Evolutionary conservation across 2,113 vertebrate genomes (phyloP).

Genomic region (Monopterus albus): DNA sequence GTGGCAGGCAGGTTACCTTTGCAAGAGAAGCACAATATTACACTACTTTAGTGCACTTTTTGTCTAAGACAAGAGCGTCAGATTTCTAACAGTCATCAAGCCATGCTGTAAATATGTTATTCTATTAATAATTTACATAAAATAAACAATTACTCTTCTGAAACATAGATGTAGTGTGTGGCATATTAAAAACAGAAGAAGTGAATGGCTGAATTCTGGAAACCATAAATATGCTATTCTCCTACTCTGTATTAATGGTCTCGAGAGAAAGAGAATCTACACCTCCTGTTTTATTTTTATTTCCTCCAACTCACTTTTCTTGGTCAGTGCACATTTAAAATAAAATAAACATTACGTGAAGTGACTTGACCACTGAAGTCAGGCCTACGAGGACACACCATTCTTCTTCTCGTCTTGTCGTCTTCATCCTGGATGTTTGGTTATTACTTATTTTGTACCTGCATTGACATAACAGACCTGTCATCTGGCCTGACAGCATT

Average conservation of each 20-base stretch:
- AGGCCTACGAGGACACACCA: constrained; percentile 21
- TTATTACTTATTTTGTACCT: constrained; percentile 36
- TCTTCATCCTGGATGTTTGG: constrained; percentile 39
- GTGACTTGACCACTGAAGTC: constrained; percentile 18
- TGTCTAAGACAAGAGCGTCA: constrained; percentile 46
- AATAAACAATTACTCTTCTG: constrained; percentile 49
- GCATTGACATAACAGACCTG: constrained; percentile 39
- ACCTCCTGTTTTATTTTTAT: constrained; percentile 17
- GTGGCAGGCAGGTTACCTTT: constrained; percentile 45
- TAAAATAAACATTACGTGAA: constrained; percentile 52
- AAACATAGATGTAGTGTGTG: constrained; percentile 58
- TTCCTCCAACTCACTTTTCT: constrained; percentile 16
- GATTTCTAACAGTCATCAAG: constrained; percentile 54
- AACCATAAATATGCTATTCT: constrained; percentile 48
- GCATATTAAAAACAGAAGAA: constrained; percentile 26
- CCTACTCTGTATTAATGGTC: constrained; percentile 36
- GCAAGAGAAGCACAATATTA: constrained; percentile 31
- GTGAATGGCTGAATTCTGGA: constrained; percentile 28
- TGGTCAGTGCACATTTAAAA: constrained; percentile 47
- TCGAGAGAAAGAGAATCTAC: constrained; percentile 24
- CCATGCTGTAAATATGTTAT: constrained; percentile 53
- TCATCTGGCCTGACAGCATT: constrained; percentile 47
- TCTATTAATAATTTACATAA: constrained; percentile 62
- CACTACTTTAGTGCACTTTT: constrained; percentile 49
- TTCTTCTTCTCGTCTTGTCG: background rate